Percentiles rank a stretch among this genome's conserved stretches.
Evolutionary conservation across 37 sponge, comb jelly and placozoan genomes (phyloP).

Genomic region (Aphrocallistes beatrix): DNA sequence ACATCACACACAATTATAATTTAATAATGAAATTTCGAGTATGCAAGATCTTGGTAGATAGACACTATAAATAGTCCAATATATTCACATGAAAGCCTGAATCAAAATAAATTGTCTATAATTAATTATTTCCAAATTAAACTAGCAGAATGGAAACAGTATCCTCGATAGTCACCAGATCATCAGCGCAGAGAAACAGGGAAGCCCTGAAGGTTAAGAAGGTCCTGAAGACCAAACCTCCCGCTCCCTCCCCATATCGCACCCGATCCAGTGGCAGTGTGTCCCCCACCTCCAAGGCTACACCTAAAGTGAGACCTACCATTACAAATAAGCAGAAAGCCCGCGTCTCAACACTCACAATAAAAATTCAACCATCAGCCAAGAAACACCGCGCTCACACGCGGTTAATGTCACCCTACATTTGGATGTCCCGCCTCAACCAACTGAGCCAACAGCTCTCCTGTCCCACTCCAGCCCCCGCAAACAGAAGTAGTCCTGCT

Average conservation of each 20-base stretch:
- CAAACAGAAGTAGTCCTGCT: background rate
- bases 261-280: background rate
- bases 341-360: background rate
- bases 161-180: background rate
- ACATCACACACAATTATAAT: too few relatives aligned
- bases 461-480: background rate
- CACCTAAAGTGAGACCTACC: background rate
- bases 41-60: too few relatives aligned
- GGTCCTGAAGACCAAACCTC: background rate
- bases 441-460: background rate
- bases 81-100: too few relatives aligned
- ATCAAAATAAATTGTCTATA: too few relatives aligned
- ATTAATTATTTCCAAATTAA: too few relatives aligned
- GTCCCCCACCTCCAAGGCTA: background rate
- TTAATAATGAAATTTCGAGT: too few relatives aligned
- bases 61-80: too few relatives aligned
- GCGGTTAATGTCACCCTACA: slow-evolving; percentile 4
- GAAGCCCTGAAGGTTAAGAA: too few relatives aligned
- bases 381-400: background rate
- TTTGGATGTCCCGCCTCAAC: slow-evolving; percentile 14
- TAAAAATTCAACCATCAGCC: background rate
- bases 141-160: background rate
- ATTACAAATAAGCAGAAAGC: background rate
- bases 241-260: background rate
- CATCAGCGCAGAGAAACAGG: background rate